Percentiles rank a stretch among this genome's conserved stretches.
Evolutionary conservation across 2,888 invertebrate genomes (phyloP).

Genomic region (Macrophya annulata): DNA sequence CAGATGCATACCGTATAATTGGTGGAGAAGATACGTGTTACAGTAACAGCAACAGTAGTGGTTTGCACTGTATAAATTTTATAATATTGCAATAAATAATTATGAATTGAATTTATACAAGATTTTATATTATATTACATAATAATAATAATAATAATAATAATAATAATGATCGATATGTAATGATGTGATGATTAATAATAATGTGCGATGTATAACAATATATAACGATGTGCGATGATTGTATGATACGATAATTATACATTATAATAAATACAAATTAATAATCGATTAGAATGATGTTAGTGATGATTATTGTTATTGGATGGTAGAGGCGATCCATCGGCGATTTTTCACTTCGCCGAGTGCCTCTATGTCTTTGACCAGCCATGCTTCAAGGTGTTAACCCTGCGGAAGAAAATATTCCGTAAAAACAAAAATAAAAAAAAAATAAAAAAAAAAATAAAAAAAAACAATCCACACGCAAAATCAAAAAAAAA

Average conservation of each 20-base stretch:
- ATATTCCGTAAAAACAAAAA: background rate
- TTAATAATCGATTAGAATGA: constrained; percentile 45
- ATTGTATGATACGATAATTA: constrained; percentile 17
- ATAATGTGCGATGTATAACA: background rate
- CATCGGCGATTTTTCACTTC: constrained; percentile 30
- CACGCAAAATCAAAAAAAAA: no score
- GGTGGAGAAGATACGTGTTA: background rate
- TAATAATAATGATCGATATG: constrained; percentile 5
- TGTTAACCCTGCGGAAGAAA: constrained; percentile 67
- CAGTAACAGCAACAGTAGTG: background rate
- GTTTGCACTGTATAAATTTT: background rate
- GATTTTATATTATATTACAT: background rate
- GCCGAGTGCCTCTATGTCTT: constrained; percentile 47
- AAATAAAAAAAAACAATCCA: background rate
- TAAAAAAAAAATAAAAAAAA: no score
- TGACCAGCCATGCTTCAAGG: constrained; percentile 57
- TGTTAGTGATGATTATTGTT: constrained; percentile 42
- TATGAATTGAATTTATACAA: constrained; percentile 10
- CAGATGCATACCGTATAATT: background rate
- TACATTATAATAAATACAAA: background rate
- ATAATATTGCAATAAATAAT: background rate
- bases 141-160: background rate
- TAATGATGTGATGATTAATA: background rate
- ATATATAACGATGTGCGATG: constrained; percentile 4
- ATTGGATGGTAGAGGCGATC: constrained; percentile 44